A percentile compares a stretch with the other conserved stretches of the same genome.
phyloP scores from a whole-genome alignment of 2,888 invertebrate genomes.

The Euclidia mi region DNA sequence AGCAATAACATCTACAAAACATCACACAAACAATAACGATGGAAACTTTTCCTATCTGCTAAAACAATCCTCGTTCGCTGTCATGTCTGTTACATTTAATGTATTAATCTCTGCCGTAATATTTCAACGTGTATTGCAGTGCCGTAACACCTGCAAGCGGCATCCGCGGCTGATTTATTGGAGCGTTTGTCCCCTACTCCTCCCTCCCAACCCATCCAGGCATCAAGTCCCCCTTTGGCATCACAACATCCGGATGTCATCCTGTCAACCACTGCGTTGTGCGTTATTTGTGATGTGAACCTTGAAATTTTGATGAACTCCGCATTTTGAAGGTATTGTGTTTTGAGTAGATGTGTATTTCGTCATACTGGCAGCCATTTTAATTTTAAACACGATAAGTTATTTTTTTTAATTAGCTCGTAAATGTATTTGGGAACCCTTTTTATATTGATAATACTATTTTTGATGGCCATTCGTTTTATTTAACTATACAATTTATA shows the following conservation, averaged over 20 bases:
- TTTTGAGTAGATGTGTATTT: not conserved
- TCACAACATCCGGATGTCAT: slow-evolving; percentile 28
- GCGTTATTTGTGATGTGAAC: slow-evolving; percentile 43
- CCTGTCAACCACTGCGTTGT: slow-evolving; percentile 29
- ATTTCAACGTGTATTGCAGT: slow-evolving; percentile 71
- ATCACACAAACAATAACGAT: too few species aligned
- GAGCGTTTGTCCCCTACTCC: slow-evolving; percentile 72
- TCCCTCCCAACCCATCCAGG: slow-evolving; percentile 51
- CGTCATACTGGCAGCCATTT: too few species aligned
- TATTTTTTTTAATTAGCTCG: too few species aligned
- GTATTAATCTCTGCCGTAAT: slow-evolving; percentile 66
- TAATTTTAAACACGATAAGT: too few species aligned
- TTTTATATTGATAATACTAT: too few species aligned
- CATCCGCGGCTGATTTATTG: slow-evolving; percentile 79
- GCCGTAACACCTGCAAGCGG: slow-evolving; percentile 79
- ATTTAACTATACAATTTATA: too few species aligned
- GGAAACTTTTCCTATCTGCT: slow-evolving; percentile 5
- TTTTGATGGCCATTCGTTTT: too few species aligned
- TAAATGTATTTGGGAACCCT: too few species aligned
- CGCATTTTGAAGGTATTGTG: slow-evolving; percentile 1
- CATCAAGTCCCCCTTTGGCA: slow-evolving; percentile 35
- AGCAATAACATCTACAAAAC: too few species aligned
- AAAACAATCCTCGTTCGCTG: slow-evolving; percentile 8
- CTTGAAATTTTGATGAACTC: slow-evolving; percentile 32
- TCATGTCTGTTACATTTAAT: slow-evolving; percentile 34